Base-by-base conservation (phyloP, 2,113 vertebrate species). In the Centropus bengalensis region DNA sequence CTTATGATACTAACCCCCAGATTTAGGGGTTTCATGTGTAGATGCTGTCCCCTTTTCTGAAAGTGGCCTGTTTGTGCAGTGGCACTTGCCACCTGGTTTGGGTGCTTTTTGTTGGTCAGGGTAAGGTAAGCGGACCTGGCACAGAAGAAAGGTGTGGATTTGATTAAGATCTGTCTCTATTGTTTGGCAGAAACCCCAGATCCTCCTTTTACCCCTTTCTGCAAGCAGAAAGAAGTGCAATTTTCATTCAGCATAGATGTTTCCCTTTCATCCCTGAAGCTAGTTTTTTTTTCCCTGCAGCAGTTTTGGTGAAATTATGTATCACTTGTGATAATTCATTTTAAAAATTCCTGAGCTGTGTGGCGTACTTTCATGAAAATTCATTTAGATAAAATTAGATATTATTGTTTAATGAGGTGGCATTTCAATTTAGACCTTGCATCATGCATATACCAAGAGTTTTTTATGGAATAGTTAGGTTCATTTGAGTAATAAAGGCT, bases 401-500 rank as follows among this genome's bases (percentile, higher is more conserved):
- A 98, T 98, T 98, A 98, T 98, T 98, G 98, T 98, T 98, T 98
- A 98, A 98, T 98, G 98, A 98, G 98, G 98, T 98, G 98, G 98
- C 98, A 98, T 98, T 98, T 98, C 98, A 98, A 98, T 98, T 98
- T 98, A 98, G 98, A 97, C 97, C 97, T 98, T 96, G 98, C 97
- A 97, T 98, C 98, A 98, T 98, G 98, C 98, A 97, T 98, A 98
- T 97, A 98, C 97, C 98, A 94, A 92, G 97, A 98, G 97, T 99
- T 99, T 98, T 99, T 99, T 99, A 99, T 99, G 98, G 98, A 98
- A 98, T 98, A 98, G 98, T 99, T 99, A 98, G 99, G 99, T 99
- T 99, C 99, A 99, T 99, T 99, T 98, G 98, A 98, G 98, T 99
- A 99, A 99, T 99, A 99, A 99, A 99, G 98, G 98, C 98, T 98